Evolutionary conservation across 2,113 vertebrate genomes (phyloP), one percentile per base, ranked within the genome.

Genomic region (Halichoerus grypus): DNA sequence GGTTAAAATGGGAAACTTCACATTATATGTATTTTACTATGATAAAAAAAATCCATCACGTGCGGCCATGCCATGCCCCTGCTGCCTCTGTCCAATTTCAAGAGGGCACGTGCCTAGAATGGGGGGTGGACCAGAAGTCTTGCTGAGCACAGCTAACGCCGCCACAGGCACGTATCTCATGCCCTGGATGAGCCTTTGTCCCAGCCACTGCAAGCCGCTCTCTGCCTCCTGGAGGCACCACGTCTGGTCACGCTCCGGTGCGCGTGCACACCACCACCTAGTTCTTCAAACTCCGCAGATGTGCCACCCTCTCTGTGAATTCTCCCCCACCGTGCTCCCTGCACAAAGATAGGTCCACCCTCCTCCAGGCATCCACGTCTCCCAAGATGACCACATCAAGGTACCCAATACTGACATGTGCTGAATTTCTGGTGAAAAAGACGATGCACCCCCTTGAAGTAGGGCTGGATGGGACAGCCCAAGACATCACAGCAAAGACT

Each of bases 81-180:
- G 33, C 39, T 22, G 5, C 21, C 42, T n/a, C 1, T 11, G 59
- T 33, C 42, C 61, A 11, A 31, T 79, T n/a, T 88, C 76, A 31
- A 39, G 21, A 51, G 22, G n/a, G 12, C 72, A n/a, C 1, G 2
- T 33, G 19, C 46, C 19, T 83, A 79, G 33, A 39, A 67, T 36
- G 49, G 28, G 36, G 80, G 51, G 76, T 18, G 81, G 42, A 12
- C 1, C 7, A 57, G 39, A 81, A 42, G 15, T 53, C 77, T 57
- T 80, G 63, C 84, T 16, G 46, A 49, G 46, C 26, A 18, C 33
- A 13, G 24, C 19, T 7, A 72, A 82, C 16, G 22, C 22, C 57
- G 46, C 39, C 55, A 57, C 6, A 22, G 7, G 57, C 22, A 18
- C 12, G 0, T 1, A 1, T 8, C 63, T 51, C 33, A 0, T 71